Evolutionary conservation across 1,140 invertebrate genomes (phyloP).

Genomic region (Drosophila suzukii): DNA sequence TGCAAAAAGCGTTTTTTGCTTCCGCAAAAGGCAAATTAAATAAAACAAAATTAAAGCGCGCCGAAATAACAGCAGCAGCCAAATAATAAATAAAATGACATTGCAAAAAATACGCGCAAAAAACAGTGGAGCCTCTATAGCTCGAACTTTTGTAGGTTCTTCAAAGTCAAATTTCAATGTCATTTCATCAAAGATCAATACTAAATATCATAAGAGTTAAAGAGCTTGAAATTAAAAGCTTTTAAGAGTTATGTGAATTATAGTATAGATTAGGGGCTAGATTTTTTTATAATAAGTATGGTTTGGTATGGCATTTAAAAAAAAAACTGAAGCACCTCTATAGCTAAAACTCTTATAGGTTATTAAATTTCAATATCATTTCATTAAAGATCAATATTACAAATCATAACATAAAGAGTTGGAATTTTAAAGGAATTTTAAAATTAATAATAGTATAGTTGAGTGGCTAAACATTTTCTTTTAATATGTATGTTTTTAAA

Average conservation of each 20-base stretch:
- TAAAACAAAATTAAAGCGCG: constrained; percentile 62
- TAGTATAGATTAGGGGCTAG: no score
- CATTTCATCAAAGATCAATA: not conserved
- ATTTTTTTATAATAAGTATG: no score
- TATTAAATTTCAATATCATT: not conserved
- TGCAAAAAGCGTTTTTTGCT: constrained; percentile 60
- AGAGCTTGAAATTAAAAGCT: not conserved
- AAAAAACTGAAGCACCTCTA: constrained; percentile 1
- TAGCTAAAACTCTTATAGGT: not conserved
- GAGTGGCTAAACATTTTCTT: no score
- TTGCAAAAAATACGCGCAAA: constrained; percentile 43
- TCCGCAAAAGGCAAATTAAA: constrained; percentile 65
- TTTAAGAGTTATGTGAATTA: no score
- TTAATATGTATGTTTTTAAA: no score
- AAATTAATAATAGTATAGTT: no score
- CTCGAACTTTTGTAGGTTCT: not conserved
- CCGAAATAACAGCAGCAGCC: constrained; percentile 43
- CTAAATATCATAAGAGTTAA: not conserved
- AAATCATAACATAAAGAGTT: not conserved
- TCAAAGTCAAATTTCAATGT: not conserved
- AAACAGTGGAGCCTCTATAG: not conserved
- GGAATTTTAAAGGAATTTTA: no score
- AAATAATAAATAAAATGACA: constrained; percentile 65
- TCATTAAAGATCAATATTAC: not conserved
- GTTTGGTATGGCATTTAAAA: no score